Evolutionary conservation across 2,797 vertebrate species (phyloP), one percentile per base, ranked within the genome.

Genomic region (Ptychadena robeensis): DNA sequence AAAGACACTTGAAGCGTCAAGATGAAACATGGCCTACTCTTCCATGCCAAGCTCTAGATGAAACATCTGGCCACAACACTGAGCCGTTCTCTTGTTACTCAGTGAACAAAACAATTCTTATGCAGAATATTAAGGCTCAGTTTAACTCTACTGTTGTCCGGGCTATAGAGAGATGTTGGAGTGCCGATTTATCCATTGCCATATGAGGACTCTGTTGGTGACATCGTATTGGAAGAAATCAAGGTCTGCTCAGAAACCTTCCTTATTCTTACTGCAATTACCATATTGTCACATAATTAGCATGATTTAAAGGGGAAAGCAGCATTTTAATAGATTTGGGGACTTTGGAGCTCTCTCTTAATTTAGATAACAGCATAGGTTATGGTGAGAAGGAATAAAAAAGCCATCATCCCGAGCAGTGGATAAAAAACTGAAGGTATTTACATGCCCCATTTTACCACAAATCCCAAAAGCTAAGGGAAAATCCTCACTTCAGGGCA

Each of bases 1-100:
- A 57, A 78, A 68, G 75, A 68, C 75, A 67, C 75, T 78, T 40
- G 30, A 78, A 28, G 30, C 64, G 40, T 78, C 75, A 78, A 68
- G 64, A 78, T 78, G 75, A 78, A 67, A 78, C 64, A 78, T 78
- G 75, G 64, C 22, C 44, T 57, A 30, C 31, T 48, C 38, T 14
- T 25, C 66, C 11, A 57, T 30, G 75, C 75, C 75, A 78, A 78
- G 75, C 65, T 35, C 64, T 35, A 48, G 40, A 53, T 53, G 73
- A 65, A 76, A 65, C 75, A 68, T 78, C 75, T 78, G 75, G 28
- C 64, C 64, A 18, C n/a, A 67, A 25, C 74, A 66, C 25, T 30
- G n/a, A 68, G 25, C 28, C 63, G 48, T 77, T 31, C 28, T 61
- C 57, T 61, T 25, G n/a, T 77, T 34, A 25, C 28, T 53, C 37